Base-by-base conservation (phyloP, 2,113 vertebrate genomes). In the Platichthys flesus region DNA sequence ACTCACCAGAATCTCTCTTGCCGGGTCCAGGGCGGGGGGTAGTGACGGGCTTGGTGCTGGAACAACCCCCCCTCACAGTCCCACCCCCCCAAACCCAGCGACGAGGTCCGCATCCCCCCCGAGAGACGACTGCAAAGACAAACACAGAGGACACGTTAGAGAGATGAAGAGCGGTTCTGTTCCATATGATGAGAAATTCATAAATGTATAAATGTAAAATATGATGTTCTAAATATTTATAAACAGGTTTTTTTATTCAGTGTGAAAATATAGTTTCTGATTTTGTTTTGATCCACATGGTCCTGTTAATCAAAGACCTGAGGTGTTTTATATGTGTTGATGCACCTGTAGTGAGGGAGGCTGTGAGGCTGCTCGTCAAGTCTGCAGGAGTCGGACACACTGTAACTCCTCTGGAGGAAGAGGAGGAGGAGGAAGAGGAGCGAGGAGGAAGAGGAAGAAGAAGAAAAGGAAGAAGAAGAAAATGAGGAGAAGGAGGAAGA, bases 341-440 rank as follows among this genome's bases (percentile, higher is more conserved):
- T 59, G 28, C 74, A 92, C 86, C 82, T 85, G 79, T 69, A 28
- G n/a, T 71, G 63, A 67, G 78, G 73, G 2, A 59, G 73, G 65
- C 54, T 28, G 56, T 77, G 63, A 42, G 24, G 71, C 65, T 89
- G 81, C 21, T 92, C 89, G 15, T 71, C 88, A 45, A 87, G 82
- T 40, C 79, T 66, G 74, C 42, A 88, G 56, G 85, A 85, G 47
- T 82, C 89, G 0, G 93, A 93, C 0, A 92, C 79, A 4, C 92
- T 94, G 87, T 82, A 85, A 16, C 91, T 92, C 59, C 91, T 92
- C 92, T 94, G 78, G 26, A 76, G n/a, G 21, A 78, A 6, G 61
- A 14, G 18, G 57, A 82, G 20, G 18, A 70, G 24, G 21, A 42
- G 4, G 20, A 45, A 0, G 26, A 51, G 14, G 45, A 47, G 14